Evolutionary conservation across 1,140 invertebrate species (phyloP).

Genomic region (Bombus fervidus): DNA sequence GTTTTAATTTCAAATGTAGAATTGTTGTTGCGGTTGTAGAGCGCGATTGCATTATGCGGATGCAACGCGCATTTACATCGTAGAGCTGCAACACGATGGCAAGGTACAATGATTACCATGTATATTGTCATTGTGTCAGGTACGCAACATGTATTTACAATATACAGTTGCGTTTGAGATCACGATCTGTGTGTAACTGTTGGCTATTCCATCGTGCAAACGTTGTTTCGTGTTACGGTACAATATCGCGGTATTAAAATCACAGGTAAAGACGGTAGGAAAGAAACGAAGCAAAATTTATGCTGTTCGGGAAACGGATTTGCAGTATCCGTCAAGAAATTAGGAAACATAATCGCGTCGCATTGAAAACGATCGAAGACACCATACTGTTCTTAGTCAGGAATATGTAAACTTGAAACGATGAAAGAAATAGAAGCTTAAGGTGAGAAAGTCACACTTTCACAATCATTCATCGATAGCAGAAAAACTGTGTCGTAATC

Average conservation of each 20-base stretch:
- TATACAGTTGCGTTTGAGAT: background rate
- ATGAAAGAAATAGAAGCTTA: background rate
- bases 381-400: background rate
- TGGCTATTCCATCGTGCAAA: background rate
- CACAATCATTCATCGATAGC: slow-evolving; percentile 4
- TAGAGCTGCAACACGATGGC: background rate
- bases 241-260: background rate
- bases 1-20: background rate
- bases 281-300: background rate
- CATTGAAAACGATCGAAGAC: background rate
- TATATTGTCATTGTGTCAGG: background rate
- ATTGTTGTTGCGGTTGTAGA: background rate
- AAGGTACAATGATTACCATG: background rate
- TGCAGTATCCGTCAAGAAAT: background rate
- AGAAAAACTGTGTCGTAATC: background rate
- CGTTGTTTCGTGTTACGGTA: background rate
- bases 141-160: background rate
- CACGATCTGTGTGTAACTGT: background rate
- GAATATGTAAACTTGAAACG: background rate
- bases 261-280: background rate
- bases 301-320: background rate
- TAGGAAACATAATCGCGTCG: background rate
- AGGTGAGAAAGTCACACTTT: background rate
- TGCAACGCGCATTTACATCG: background rate
- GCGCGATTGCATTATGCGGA: background rate